A percentile compares a stretch with the other conserved stretches of the same genome.
Evolutionary conservation across 2,888 invertebrate genomes (phyloP).

Genomic region (Brenthis hecate): DNA sequence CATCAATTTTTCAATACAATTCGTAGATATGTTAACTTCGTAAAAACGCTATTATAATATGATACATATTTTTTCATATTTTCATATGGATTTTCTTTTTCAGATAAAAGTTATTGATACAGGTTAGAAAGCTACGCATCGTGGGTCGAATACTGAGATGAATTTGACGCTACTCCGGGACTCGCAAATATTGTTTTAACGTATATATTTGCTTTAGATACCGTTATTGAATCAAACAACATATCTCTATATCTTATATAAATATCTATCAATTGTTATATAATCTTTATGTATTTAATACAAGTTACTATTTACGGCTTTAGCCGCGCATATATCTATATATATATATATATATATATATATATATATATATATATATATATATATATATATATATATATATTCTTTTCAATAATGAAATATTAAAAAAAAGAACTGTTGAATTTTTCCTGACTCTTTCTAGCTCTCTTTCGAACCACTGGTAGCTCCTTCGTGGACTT

Average conservation of each 20-base stretch:
- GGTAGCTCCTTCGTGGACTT: background rate
- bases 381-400: too few relatives aligned
- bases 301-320: too few relatives aligned
- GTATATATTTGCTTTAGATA: slow-evolving; percentile 1
- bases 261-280: too few relatives aligned
- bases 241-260: background rate
- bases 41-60: background rate
- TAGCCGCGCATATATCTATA: too few relatives aligned
- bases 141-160: slow-evolving; percentile 1
- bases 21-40: too few relatives aligned
- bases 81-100: background rate
- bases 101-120: background rate
- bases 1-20: too few relatives aligned
- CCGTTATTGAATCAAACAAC: slow-evolving; percentile 12
- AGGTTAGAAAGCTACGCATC: background rate
- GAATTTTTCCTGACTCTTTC: too few relatives aligned
- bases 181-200: slow-evolving; percentile 10
- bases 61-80: background rate
- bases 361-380: too few relatives aligned
- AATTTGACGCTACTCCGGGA: background rate
- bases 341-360: too few relatives aligned
- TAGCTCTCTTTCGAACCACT: background rate
- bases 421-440: background rate
- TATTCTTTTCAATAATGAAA: slow-evolving; percentile 12
- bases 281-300: too few relatives aligned